Conservation (phyloP, 2,113 vertebrate genomes). For the Felis chaus region DNA sequence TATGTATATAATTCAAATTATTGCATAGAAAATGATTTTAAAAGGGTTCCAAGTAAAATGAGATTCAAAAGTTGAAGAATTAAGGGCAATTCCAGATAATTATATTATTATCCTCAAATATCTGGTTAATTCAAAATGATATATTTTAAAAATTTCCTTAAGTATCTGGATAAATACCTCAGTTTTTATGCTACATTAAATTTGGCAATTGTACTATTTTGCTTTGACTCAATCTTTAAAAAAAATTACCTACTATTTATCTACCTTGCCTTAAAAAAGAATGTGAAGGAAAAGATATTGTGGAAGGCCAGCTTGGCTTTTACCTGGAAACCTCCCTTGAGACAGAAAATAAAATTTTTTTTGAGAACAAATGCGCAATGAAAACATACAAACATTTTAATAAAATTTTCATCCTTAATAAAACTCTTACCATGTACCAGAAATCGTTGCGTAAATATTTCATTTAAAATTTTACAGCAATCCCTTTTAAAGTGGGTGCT, state of each 20-base stretch:
- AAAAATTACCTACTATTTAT: background rate
- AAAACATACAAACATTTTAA: background rate
- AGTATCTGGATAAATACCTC: background rate
- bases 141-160: background rate
- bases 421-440: background rate
- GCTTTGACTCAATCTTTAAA: background rate
- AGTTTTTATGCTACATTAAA: background rate
- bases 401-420: background rate
- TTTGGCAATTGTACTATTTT: background rate
- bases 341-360: background rate
- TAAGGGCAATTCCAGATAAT: constrained; percentile 29
- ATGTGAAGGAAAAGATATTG: background rate
- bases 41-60: background rate
- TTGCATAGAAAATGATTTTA: background rate
- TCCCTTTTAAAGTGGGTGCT: background rate
- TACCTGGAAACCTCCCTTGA: background rate
- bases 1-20: background rate
- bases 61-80: constrained; percentile 33
- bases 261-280: background rate
- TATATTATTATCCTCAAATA: constrained; percentile 11
- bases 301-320: background rate
- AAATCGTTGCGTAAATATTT: background rate
- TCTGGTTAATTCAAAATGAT: constrained; percentile 33
- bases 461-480: background rate
- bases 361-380: background rate